Evolutionary conservation across 92 coral and sea anemone species (phyloP).

Genomic region (Desmophyllum pertusum): DNA sequence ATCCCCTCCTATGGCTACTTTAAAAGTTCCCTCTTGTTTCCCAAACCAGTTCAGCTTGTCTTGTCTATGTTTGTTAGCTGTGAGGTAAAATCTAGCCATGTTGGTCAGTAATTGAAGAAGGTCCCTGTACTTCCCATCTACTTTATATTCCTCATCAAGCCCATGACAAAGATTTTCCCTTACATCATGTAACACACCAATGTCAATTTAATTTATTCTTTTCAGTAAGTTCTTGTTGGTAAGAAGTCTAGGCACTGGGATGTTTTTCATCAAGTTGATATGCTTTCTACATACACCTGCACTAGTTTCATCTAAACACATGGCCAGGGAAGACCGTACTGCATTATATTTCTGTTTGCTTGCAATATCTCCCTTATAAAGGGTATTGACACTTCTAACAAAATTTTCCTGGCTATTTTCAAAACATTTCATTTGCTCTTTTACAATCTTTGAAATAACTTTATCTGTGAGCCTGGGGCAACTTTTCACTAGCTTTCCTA

Average conservation of each 20-base stretch:
- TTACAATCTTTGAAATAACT: conserved; percentile 52
- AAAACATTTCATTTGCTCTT: conserved; percentile 37
- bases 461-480: conserved; percentile 26
- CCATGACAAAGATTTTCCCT: conserved; percentile 52
- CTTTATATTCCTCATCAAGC: conserved; percentile 43
- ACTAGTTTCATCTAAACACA: conserved; percentile 47
- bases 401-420: conserved; percentile 52
- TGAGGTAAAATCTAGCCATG: conserved; percentile 42
- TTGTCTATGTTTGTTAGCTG: conserved; percentile 37
- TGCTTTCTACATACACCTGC: conserved; percentile 22
- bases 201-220: conserved; percentile 44
- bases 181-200: conserved; percentile 44
- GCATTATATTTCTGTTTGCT: conserved; percentile 50
- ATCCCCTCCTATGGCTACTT: conserved; percentile 37
- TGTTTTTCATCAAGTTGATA: conserved; percentile 29
- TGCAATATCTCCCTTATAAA: conserved; percentile 57
- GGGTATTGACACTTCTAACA: conserved; percentile 55
- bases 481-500: too few species aligned
- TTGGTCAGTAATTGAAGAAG: conserved; percentile 28
- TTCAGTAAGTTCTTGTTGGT: conserved; percentile 33
- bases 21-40: conserved; percentile 29
- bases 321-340: conserved; percentile 44
- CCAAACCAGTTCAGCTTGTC: conserved; percentile 51
- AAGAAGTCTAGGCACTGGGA: conserved; percentile 31
- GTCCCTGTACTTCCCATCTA: conserved; percentile 60